These are phyloP conservation scores for Aphelenchoides bicaudatus DNA, from an alignment of 2,888 invertebrate species.

Conservation along the genomic window DNA sequence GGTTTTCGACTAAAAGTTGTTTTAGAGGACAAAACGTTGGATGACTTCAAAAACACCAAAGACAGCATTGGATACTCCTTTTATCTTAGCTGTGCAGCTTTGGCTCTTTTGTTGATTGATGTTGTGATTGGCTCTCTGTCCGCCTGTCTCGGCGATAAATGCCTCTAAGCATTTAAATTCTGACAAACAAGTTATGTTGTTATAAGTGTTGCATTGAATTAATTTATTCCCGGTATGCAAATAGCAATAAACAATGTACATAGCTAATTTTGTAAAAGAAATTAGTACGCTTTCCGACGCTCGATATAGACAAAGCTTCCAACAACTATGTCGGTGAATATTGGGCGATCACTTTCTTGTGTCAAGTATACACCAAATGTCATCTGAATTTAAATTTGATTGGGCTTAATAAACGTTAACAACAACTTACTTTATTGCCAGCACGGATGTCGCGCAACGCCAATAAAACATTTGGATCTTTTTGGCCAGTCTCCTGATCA, in stretches of 20 bases:
- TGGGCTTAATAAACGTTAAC: background rate
- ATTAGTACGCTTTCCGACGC: background rate
- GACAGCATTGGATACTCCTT: constrained; percentile 31
- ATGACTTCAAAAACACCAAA: constrained; percentile 3
- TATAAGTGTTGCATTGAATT: no score
- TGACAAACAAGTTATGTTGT: no score
- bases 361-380: constrained; percentile 51
- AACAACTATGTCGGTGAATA: background rate
- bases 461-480: constrained; percentile 57
- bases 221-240: no score
- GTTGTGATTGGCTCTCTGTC: constrained; percentile 15
- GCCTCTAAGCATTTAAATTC: no score
- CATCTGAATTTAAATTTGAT: constrained; percentile 37
- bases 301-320: constrained; percentile 11
- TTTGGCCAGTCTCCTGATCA: constrained; percentile 78
- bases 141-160: constrained; percentile 17
- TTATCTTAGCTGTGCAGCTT: constrained; percentile 28
- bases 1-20: background rate
- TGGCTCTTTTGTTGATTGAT: background rate
- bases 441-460: constrained; percentile 58
- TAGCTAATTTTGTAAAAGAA: background rate
- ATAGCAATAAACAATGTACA: no score
- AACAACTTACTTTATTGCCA: constrained; percentile 38
- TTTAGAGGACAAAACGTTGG: background rate
- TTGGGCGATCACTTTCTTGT: constrained; percentile 22